Conservation (phyloP, 2,113 vertebrate species). For the Oreotrochilus melanogaster region DNA sequence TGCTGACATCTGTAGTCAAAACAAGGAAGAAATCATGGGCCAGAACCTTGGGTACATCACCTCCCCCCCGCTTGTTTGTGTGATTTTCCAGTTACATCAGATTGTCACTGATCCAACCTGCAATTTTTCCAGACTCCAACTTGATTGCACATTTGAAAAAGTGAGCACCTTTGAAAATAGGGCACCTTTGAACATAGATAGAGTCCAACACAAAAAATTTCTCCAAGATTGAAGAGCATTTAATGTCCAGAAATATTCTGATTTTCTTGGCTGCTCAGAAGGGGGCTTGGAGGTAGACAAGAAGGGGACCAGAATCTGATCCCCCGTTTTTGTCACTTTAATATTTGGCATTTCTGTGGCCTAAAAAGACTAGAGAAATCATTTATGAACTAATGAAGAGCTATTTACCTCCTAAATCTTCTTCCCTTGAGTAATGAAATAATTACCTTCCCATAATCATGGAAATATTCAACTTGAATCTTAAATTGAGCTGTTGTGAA, state of each 20-base stretch:
- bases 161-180: neutral
- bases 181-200: neutral
- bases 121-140: neutral
- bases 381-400: constrained; percentile 85
- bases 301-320: constrained; percentile 31
- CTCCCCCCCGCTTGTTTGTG: neutral
- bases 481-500: constrained; percentile 82
- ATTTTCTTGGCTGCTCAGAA: neutral
- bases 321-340: constrained; percentile 72
- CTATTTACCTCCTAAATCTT: constrained; percentile 84
- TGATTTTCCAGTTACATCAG: neutral
- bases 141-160: neutral
- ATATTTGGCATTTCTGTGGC: constrained; percentile 80
- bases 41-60: neutral
- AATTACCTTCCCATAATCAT: constrained; percentile 83
- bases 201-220: neutral
- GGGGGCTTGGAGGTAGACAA: neutral
- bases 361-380: constrained; percentile 77
- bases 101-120: neutral
- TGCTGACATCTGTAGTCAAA: neutral
- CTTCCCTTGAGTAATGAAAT: constrained; percentile 83
- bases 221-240: neutral
- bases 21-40: neutral
- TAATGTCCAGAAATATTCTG: neutral
- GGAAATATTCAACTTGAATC: constrained; percentile 81